Conservation (phyloP, 2,113 vertebrate genomes). For the Cricetomys ansorgei region DNA sequence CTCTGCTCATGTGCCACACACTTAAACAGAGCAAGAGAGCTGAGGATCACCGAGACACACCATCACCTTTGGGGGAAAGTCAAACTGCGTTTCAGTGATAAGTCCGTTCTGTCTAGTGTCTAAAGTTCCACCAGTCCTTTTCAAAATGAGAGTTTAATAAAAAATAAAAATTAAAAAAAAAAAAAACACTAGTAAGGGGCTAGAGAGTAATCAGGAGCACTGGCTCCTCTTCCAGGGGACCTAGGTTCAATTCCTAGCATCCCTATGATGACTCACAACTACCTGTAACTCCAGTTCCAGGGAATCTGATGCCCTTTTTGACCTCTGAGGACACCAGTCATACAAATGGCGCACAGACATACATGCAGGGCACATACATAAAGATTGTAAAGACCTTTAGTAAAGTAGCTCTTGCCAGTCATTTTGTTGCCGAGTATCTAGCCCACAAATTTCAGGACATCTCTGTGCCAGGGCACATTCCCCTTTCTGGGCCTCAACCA, state of each 20-base stretch:
- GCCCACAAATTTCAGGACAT: not conserved
- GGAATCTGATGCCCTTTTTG: not conserved
- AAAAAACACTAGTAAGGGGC: not conserved
- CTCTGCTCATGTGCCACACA: not conserved
- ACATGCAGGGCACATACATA: not conserved
- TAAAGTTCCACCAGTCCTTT: not conserved
- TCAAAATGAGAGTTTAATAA: slow-evolving; percentile 23
- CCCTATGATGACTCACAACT: not conserved
- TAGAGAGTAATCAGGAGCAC: not conserved
- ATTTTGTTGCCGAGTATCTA: not conserved
- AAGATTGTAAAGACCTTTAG: not conserved
- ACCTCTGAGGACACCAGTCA: not conserved
- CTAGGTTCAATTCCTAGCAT: not conserved
- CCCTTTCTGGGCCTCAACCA: not conserved
- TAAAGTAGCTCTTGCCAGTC: not conserved
- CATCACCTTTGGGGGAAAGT: no score
- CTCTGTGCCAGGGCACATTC: not conserved
- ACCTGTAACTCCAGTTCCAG: not conserved
- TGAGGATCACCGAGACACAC: no score
- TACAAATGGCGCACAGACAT: not conserved
- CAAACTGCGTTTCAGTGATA: not conserved
- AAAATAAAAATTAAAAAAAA: no score
- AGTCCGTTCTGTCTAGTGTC: slow-evolving; percentile 7
- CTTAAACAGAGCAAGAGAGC: fast-evolving
- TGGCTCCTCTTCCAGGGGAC: not conserved